These are phyloP conservation scores for Molossus molossus DNA, from an alignment of 2,797 vertebrate species.

Conservation along the genomic window DNA sequence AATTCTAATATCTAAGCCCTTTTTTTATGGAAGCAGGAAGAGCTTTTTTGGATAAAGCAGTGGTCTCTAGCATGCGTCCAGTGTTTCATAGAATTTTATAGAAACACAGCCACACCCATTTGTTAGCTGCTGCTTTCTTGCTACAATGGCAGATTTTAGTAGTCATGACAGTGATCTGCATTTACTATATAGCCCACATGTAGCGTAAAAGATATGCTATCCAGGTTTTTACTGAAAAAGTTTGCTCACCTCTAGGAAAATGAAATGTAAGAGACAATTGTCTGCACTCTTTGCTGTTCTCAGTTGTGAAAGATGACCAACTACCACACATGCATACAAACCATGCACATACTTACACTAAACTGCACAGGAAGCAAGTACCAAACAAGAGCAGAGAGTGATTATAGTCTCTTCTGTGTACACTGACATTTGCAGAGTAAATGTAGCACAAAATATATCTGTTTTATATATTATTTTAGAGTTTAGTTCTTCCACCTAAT, in stretches of 20 bases:
- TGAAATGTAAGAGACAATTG: not conserved
- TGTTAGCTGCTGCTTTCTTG: not conserved
- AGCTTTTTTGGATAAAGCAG: not conserved
- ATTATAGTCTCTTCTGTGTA: not conserved
- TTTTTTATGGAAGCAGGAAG: not conserved
- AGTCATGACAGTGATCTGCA: not conserved
- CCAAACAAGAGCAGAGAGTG: not conserved
- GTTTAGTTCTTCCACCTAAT: slow-evolving; percentile 10
- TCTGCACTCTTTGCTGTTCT: not conserved
- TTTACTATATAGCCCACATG: not conserved
- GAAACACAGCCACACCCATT: not conserved
- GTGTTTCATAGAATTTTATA: slow-evolving; percentile 13
- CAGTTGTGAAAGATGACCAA: not conserved
- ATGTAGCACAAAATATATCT: not conserved
- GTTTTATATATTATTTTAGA: not conserved
- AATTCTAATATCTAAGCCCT: not conserved
- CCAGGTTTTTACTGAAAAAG: not conserved
- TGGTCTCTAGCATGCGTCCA: not conserved
- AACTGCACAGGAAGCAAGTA: not conserved
- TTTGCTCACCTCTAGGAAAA: not conserved
- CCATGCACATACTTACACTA: not conserved
- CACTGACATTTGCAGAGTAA: not conserved
- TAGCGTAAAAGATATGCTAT: not conserved
- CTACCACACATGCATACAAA: not conserved
- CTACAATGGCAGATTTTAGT: not conserved